phyloP scores from a whole-genome alignment of 2,888 invertebrate species.

The Tricholauxania praeusta region DNA sequence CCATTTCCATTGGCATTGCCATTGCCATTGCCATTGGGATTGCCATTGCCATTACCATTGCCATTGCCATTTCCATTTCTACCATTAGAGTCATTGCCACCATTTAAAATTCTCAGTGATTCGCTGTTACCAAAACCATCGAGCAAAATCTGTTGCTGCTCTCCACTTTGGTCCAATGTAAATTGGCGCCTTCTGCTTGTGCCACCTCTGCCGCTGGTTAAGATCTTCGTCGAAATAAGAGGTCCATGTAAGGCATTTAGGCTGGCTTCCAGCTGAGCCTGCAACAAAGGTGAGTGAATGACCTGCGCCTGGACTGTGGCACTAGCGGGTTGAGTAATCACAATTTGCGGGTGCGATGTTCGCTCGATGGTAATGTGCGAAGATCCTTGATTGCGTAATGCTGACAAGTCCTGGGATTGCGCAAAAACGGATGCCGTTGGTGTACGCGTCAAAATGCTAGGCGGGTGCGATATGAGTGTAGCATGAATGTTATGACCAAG shows the following conservation, averaged over 20 bases:
- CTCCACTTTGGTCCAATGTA: conserved; percentile 47
- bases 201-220: conserved; percentile 45
- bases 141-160: conserved; percentile 52
- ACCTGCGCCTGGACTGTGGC: conserved; percentile 64
- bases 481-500: conserved; percentile 64
- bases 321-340: conserved; percentile 61
- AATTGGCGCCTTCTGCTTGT: conserved; percentile 27
- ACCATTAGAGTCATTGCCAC: conserved; percentile 17
- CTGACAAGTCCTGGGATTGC: conserved; percentile 55
- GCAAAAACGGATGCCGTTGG: conserved; percentile 52
- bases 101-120: conserved; percentile 19
- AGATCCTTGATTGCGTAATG: conserved; percentile 48
- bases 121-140: conserved; percentile 51
- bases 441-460: conserved; percentile 58
- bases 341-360: conserved; percentile 55
- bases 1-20: conserved; percentile 26
- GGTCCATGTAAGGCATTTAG: conserved; percentile 50
- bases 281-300: conserved; percentile 58
- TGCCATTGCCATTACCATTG: conserved; percentile 31
- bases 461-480: conserved; percentile 62
- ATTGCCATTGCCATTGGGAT: conserved; percentile 27
- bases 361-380: conserved; percentile 58
- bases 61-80: conserved; percentile 28
- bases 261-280: conserved; percentile 39
- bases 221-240: conserved; percentile 47